Base-by-base conservation (phyloP, 2,888 invertebrate genomes). In the Serrognathus titanus region DNA sequence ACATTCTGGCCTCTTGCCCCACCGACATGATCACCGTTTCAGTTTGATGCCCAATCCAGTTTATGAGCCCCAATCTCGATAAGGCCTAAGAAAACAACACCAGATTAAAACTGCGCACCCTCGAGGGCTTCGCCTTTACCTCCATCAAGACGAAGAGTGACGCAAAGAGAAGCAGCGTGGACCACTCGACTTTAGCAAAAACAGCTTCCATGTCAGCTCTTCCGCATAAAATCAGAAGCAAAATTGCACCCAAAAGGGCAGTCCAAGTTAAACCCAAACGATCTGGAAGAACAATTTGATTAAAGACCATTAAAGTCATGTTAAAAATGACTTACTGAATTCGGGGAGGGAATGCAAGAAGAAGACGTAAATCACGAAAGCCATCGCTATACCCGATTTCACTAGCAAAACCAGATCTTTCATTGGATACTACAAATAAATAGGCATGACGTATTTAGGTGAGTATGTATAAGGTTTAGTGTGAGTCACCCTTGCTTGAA, bases 61-160 rank as follows among this genome's bases (percentile, higher is more conserved):
- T 83, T 38, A 95, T 90, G 1, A 95, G 78, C 0, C 93, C 92
- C 20, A 95, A 76, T 66, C 87, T 86, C 0, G 90, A 84, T 3
- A 95, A 78, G 0, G 91, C 92, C 88, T 90, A 75, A 37, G 77
- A 78, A 52, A 51, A 10, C 47, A 11, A 55, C 46, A 53, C 16
- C 36, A n/a, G 4, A 10, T 48, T 4, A 16, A 12, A 43, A 46
- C 46, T 3, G 1, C 1, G 10, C 37, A 16, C 3, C 11, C 3
- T 4, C 13, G 39, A 24, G 5, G 3, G 49, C 24, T 50, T 10
- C 38, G 16, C 40, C 39, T 13, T 20, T 37, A 88, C 89, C 83
- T 93, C 92, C 94, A 95, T 95, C 1, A 95, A 80, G 31, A 94
- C 88, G 68, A 95, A 94, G 0, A 95, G 79, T 0, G 92, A 89